A percentile compares a stretch with the other conserved stretches of the same genome.
These are phyloP conservation scores for Lasiurus cinereus DNA, from an alignment of 2,113 vertebrate species.

Conservation along the genomic window DNA sequence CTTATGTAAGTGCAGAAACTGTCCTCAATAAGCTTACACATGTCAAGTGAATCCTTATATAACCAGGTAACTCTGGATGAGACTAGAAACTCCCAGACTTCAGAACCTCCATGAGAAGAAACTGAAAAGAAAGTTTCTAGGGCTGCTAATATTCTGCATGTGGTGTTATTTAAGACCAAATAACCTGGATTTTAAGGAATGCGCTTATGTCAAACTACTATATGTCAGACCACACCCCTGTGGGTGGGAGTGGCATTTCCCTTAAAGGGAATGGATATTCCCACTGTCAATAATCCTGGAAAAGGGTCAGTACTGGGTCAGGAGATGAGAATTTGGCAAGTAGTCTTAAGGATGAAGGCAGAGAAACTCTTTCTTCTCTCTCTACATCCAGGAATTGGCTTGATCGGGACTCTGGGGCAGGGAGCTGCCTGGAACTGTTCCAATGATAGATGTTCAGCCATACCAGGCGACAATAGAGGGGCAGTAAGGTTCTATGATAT, in stretches of 20 bases:
- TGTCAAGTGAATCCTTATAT: neutral
- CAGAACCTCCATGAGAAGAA: slow-evolving; percentile 45
- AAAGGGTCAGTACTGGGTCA: slow-evolving; percentile 55
- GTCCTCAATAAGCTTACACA: slow-evolving; percentile 15
- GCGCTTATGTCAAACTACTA: slow-evolving; percentile 40
- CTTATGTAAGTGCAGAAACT: neutral
- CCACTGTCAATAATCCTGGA: slow-evolving; percentile 52
- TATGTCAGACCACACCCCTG: slow-evolving; percentile 59
- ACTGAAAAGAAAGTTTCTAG: slow-evolving; percentile 39
- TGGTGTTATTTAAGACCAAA: slow-evolving; percentile 71
- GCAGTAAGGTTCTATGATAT: neutral
- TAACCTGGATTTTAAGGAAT: slow-evolving; percentile 51
- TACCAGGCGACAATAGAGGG: neutral
- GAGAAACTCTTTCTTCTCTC: neutral
- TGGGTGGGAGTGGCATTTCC: neutral
- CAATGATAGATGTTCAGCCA: neutral
- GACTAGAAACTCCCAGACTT: neutral
- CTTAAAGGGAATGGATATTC: slow-evolving; percentile 60
- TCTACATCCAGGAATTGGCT: neutral
- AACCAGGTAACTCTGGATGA: slow-evolving; percentile 29
- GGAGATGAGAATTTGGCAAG: slow-evolving; percentile 36
- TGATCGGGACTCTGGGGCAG: neutral
- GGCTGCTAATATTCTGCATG: neutral
- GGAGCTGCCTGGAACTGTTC: neutral
- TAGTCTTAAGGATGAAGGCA: slow-evolving; percentile 15